Evolutionary conservation across 2,797 vertebrate genomes (phyloP).

Genomic region (Phoeniculus purpureus): DNA sequence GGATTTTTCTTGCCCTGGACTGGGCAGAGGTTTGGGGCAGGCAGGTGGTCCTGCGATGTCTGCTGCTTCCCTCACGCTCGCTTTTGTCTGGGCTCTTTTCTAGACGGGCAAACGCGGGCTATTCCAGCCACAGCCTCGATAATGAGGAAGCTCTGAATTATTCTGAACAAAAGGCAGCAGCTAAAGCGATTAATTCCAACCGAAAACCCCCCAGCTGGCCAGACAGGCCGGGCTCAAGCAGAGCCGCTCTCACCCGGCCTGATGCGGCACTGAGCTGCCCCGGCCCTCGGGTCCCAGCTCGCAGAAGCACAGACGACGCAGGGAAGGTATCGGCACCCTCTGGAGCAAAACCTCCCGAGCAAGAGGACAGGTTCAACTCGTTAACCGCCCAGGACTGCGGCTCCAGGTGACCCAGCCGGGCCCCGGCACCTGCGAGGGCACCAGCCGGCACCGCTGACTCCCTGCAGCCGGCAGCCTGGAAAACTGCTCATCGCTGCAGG

Average conservation of each 20-base stretch:
- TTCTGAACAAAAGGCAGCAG: conserved; percentile 50
- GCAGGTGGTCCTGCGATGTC: background rate
- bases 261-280: background rate
- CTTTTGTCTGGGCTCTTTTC: conserved; percentile 50
- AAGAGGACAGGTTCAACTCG: background rate
- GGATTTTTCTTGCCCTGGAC: background rate
- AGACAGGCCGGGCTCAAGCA: background rate
- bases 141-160: conserved; percentile 51
- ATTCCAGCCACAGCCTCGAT: background rate
- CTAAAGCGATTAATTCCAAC: conserved; percentile 27
- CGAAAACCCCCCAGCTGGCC: conserved; percentile 15
- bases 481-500: rapidly evolving
- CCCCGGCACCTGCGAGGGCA: background rate
- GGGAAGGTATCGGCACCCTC: background rate
- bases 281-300: too few relatives aligned
- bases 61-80: background rate
- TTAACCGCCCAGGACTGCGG: background rate
- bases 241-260: background rate
- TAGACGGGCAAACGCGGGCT: conserved; percentile 37
- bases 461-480: background rate
- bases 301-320: rapidly evolving
- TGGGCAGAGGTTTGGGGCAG: background rate
- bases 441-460: background rate
- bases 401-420: background rate
- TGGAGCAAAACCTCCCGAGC: background rate